phyloP scores from a whole-genome alignment of 2,797 vertebrate species.

The Schizopygopsis malacanthus region DNA sequence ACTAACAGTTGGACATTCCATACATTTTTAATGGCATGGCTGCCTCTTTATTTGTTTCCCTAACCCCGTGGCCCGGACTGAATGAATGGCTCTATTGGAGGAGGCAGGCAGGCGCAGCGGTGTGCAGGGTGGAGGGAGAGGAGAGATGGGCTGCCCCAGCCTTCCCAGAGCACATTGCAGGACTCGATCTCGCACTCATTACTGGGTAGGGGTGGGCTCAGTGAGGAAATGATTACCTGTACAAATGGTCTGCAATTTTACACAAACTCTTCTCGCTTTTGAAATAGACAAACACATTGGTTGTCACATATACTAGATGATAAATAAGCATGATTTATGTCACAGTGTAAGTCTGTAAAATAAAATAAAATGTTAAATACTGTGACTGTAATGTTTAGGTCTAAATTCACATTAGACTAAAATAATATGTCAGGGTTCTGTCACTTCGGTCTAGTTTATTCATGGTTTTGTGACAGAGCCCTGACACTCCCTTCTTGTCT shows the following conservation, averaged over 20 bases:
- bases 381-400: not conserved
- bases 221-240: constrained; percentile 63
- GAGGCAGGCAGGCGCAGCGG: constrained; percentile 65
- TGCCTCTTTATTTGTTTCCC: constrained; percentile 89
- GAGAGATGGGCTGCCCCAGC: constrained; percentile 64
- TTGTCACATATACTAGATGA: not conserved
- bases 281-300: not conserved
- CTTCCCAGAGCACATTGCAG: constrained; percentile 67
- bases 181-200: constrained; percentile 72
- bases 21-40: constrained; percentile 85
- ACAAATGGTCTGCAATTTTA: constrained; percentile 65
- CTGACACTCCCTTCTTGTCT: too few species aligned
- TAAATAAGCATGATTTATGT: not conserved
- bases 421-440: not conserved
- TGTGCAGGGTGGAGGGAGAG: constrained; percentile 44
- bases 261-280: constrained; percentile 18
- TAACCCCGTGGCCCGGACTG: constrained; percentile 85
- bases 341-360: not conserved
- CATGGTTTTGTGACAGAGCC: too few species aligned
- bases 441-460: too few species aligned
- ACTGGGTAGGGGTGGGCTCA: constrained; percentile 67
- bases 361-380: not conserved
- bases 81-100: constrained; percentile 84
- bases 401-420: not conserved
- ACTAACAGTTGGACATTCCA: constrained; percentile 90